phyloP scores from a whole-genome alignment of 2,888 invertebrate genomes.

The Diadegma fenestrale region DNA sequence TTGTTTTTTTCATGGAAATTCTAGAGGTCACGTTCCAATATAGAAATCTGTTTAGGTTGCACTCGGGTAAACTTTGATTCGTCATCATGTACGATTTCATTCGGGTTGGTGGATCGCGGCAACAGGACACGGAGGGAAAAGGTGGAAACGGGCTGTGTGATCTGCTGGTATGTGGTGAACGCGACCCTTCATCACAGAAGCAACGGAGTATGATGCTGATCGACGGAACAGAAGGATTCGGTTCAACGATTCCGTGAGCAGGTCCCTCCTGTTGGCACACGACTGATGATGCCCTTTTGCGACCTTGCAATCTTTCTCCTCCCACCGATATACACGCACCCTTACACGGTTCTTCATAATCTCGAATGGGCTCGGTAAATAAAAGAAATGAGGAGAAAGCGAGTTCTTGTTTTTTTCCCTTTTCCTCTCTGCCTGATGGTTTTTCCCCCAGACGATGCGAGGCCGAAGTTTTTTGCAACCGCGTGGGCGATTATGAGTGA shows the following conservation, averaged over 20 bases:
- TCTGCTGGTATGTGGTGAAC: slow-evolving; percentile 30
- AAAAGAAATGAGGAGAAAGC: slow-evolving; percentile 32
- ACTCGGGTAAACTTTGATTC: slow-evolving; percentile 43
- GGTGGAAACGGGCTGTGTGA: slow-evolving; percentile 3
- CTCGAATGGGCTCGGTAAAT: slow-evolving; percentile 14
- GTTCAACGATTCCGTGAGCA: slow-evolving; percentile 61
- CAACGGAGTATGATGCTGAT: slow-evolving; percentile 67
- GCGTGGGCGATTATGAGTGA: neutral
- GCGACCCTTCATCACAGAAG: slow-evolving; percentile 61
- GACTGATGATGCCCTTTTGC: slow-evolving; percentile 38
- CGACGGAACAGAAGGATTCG: slow-evolving; percentile 63
- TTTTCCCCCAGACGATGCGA: neutral
- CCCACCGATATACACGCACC: slow-evolving; percentile 47
- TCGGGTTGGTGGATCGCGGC: neutral
- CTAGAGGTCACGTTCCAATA: too few species aligned
- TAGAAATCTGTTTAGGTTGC: slow-evolving; percentile 57
- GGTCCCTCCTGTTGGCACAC: slow-evolving; percentile 14
- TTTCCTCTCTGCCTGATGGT: neutral
- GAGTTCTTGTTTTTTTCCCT: slow-evolving; percentile 7
- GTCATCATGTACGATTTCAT: slow-evolving; percentile 57
- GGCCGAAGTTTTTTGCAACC: neutral
- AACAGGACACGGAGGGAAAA: neutral
- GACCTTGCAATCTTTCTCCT: slow-evolving; percentile 42
- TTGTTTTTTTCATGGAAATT: too few species aligned
- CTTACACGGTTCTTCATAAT: slow-evolving; percentile 16